Percentiles rank a stretch among this genome's conserved stretches.
Evolutionary conservation across 35 echinoderm and acorn worm species (phyloP).

Genomic region (Acanthaster planci): DNA sequence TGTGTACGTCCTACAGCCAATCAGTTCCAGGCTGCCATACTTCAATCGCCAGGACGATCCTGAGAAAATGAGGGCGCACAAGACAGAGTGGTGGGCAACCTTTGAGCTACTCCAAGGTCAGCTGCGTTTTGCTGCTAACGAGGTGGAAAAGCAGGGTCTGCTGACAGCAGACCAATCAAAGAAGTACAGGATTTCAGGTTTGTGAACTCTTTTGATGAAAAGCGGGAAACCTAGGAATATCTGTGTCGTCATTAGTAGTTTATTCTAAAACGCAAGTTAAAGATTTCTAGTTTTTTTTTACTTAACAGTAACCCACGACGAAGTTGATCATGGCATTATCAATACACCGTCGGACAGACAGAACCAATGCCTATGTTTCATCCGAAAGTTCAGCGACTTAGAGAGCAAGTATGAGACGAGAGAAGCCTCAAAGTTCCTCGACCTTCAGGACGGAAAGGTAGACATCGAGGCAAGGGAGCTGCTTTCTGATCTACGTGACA

Average conservation of each 20-base stretch:
- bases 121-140: constrained; percentile 3
- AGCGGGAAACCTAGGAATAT: too few relatives aligned
- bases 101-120: constrained; percentile 32
- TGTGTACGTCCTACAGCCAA: constrained; percentile 68
- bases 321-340: constrained; percentile 37
- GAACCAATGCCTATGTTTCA: constrained; percentile 50
- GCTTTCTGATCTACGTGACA: constrained; percentile 29
- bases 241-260: too few relatives aligned
- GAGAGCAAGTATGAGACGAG: not conserved
- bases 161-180: not conserved
- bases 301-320: constrained; percentile 44
- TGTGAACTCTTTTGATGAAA: not conserved
- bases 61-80: constrained; percentile 24
- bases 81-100: constrained; percentile 42
- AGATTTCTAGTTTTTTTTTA: too few relatives aligned
- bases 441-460: constrained; percentile 24
- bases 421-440: constrained; percentile 38
- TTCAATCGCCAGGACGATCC: constrained; percentile 36
- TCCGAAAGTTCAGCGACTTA: constrained; percentile 41
- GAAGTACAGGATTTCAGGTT: constrained; percentile 63
- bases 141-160: not conserved
- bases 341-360: constrained; percentile 16
- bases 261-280: too few relatives aligned
- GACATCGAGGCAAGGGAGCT: constrained; percentile 38
- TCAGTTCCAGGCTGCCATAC: constrained; percentile 31